A percentile compares a stretch with the other conserved stretches of the same genome.
Evolutionary conservation across 2,797 vertebrate species (phyloP).

Genomic region (Percopsis omiscomaycus): DNA sequence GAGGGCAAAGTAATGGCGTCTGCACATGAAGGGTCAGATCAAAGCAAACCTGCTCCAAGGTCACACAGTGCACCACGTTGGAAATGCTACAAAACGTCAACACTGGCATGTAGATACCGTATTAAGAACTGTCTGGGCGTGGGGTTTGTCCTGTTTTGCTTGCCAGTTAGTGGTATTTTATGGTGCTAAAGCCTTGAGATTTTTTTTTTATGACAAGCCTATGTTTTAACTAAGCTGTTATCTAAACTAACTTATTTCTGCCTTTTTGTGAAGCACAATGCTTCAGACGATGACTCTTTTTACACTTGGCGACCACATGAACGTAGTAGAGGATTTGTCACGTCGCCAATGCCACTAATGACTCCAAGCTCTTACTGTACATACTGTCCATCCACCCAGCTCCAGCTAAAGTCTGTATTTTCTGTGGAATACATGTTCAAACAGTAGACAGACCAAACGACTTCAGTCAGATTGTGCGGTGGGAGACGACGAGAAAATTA

Average conservation of each 20-base stretch:
- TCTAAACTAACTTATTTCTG: slow-evolving; percentile 32
- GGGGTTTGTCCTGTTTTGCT: slow-evolving; percentile 53
- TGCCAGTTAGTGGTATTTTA: slow-evolving; percentile 59
- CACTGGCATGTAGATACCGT: slow-evolving; percentile 17
- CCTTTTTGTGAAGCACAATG: slow-evolving; percentile 31
- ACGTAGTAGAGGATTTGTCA: slow-evolving; percentile 19
- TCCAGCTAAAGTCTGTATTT: slow-evolving; percentile 68
- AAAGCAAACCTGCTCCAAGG: background rate
- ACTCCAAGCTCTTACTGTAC: slow-evolving; percentile 42
- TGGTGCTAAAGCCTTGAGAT: slow-evolving; percentile 59
- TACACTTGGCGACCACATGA: slow-evolving; percentile 9
- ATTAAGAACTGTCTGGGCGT: slow-evolving; percentile 32
- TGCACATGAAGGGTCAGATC: slow-evolving; percentile 14
- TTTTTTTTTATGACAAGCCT: slow-evolving; percentile 18
- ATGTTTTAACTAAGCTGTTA: slow-evolving; percentile 27
- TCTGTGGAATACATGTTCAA: slow-evolving; percentile 35
- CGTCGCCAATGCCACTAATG: slow-evolving; percentile 10
- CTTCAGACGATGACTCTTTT: slow-evolving; percentile 17
- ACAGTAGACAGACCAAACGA: slow-evolving; percentile 36
- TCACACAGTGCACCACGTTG: slow-evolving; percentile 10
- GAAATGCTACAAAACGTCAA: slow-evolving; percentile 22
- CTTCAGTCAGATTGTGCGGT: slow-evolving; percentile 3
- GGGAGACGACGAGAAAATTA: slow-evolving; percentile 18
- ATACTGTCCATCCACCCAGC: slow-evolving; percentile 49
- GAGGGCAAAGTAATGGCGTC: slow-evolving; percentile 15